Evolutionary conservation across 2,113 vertebrate species (phyloP), one percentile per base, ranked within the genome.

Genomic region (Globicephala melas): DNA sequence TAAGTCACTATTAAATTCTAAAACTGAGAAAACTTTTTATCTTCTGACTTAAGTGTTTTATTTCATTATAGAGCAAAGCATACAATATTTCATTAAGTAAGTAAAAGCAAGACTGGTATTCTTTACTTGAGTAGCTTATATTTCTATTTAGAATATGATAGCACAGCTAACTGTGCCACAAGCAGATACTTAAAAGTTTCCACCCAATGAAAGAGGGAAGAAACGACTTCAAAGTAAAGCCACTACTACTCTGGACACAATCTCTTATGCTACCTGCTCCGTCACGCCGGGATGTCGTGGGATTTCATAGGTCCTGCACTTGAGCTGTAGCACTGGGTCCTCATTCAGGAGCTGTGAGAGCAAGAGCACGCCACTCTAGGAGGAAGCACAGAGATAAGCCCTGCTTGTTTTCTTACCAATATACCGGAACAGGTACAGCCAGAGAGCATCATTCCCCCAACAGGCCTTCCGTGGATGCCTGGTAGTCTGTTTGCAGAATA

Each of bases 291-390:
- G 99, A 87, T 99, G 99, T 8, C 99, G 99, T 26, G 99, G 99
- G 98, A 99, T 99, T 98, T 99, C 99, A 38, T 99, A 99, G 18
- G 99, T 99, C 96, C 99, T 99, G 98, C 99, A 99, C 97, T 99
- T 99, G 11, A 99, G 99, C 97, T 99, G 99, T 31, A 99, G 97
- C 2, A 99, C 99, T 1, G 99, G 98, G 97, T 99, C 99, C 97
- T 99, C 99, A 10, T 99, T 99, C 97, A 99, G 98, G 93, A 99
- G 99, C 98, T 99, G 99, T 26, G 99, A 99, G 93, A 99, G 99
- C 76, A 99, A 99, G 81, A 99, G 98, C 58, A 99, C 99, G 6
- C 99, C 99, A 15, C 82, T 99, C 99, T 99, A 98, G 0, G 96
- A 50, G 98, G 96, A 96, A 98, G 80, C 83, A 97, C n/a, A 97